Conservation (phyloP, 2,888 invertebrate genomes). For the Zygogramma bicolorata region DNA sequence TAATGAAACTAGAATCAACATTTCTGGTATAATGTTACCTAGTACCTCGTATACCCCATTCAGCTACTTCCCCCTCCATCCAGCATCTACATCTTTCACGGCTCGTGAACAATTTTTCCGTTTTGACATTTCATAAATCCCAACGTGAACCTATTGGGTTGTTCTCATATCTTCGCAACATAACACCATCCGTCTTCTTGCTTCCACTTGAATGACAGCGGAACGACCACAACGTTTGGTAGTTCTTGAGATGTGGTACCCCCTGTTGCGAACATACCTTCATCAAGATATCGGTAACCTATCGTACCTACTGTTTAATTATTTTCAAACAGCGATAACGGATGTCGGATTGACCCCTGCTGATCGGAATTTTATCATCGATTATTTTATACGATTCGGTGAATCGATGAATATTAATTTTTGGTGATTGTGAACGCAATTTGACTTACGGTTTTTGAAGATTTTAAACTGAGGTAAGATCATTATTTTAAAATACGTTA, state of each 20-base stretch:
- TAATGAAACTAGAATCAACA: no score
- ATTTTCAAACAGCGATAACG: slow-evolving; percentile 29
- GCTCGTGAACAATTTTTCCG: not conserved
- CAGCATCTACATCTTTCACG: not conserved
- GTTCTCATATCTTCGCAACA: slow-evolving; percentile 17
- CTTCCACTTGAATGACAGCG: slow-evolving; percentile 36
- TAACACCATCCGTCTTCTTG: slow-evolving; percentile 33
- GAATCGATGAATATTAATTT: not conserved
- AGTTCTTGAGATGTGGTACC: slow-evolving; percentile 37
- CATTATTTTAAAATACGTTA: no score
- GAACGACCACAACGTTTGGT: slow-evolving; percentile 36
- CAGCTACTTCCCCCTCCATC: not conserved
- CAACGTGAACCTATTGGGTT: not conserved
- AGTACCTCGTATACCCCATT: not conserved
- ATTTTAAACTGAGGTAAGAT: no score
- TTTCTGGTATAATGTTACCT: no score
- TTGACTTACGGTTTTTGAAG: no score
- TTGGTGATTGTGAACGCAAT: no score
- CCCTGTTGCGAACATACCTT: slow-evolving; percentile 39
- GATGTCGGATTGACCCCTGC: slow-evolving; percentile 32
- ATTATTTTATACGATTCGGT: slow-evolving; percentile 25
- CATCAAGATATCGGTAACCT: slow-evolving; percentile 45
- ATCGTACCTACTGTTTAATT: slow-evolving; percentile 36
- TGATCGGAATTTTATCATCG: slow-evolving; percentile 30
- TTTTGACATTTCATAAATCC: not conserved